Evolutionary conservation across 2,797 vertebrate genomes (phyloP).

Genomic region (Rhinatrema bivittatum): DNA sequence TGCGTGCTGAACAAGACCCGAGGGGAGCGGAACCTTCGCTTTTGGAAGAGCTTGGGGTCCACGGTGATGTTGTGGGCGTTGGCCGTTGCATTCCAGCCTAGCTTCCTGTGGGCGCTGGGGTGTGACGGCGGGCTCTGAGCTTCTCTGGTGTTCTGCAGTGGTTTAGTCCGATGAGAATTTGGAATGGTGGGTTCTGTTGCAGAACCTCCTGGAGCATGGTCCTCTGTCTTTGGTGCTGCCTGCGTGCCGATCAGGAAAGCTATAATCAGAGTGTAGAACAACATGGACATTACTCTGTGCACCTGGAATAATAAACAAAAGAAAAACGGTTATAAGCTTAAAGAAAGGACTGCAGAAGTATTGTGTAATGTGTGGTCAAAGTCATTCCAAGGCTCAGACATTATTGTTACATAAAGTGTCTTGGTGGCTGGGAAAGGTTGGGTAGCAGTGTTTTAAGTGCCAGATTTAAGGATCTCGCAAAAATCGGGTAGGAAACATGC

Average conservation of each 20-base stretch:
- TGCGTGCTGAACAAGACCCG: slow-evolving; percentile 85
- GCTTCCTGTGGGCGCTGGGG: slow-evolving; percentile 23
- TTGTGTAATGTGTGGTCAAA: too few relatives aligned
- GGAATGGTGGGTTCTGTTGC: slow-evolving; percentile 38
- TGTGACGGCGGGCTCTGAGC: too few relatives aligned
- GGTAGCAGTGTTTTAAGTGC: too few relatives aligned
- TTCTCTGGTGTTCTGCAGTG: slow-evolving; percentile 24
- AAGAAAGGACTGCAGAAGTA: too few relatives aligned
- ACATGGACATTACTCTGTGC: slow-evolving; percentile 81
- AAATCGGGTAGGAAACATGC: too few relatives aligned
- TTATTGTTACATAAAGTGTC: too few relatives aligned
- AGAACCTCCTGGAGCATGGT: slow-evolving; percentile 53
- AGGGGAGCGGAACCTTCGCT: slow-evolving; percentile 74
- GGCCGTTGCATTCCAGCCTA: slow-evolving; percentile 29
- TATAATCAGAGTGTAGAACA: slow-evolving; percentile 87
- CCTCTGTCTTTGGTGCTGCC: slow-evolving; percentile 72
- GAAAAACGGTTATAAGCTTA: too few relatives aligned
- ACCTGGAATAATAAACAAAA: slow-evolving; percentile 43
- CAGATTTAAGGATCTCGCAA: too few relatives aligned
- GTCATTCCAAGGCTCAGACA: too few relatives aligned
- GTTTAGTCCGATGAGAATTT: slow-evolving; percentile 29
- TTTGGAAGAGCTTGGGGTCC: slow-evolving; percentile 81
- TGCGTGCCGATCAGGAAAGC: slow-evolving; percentile 83
- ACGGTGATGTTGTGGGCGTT: slow-evolving; percentile 54
- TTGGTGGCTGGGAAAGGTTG: too few relatives aligned